Percentiles rank a stretch among this genome's conserved stretches.
phyloP scores from a whole-genome alignment of 2,113 vertebrate species.

The Pachyramphus minor region DNA sequence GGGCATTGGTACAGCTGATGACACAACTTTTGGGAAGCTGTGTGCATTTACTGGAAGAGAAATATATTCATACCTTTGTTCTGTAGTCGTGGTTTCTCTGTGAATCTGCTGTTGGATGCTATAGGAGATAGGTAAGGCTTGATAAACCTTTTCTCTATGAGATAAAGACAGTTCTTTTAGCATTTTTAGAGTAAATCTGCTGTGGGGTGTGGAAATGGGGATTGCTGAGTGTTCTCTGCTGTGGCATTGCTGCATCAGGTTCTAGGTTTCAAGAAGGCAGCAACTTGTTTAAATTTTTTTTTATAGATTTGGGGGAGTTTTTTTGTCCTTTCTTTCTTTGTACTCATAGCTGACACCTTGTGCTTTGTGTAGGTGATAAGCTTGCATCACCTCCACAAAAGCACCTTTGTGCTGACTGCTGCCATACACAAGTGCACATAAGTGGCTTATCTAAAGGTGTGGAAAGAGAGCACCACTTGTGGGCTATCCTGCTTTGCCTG shows the following conservation, averaged over 20 bases:
- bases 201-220: background rate
- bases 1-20: background rate
- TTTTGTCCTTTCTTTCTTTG: background rate
- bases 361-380: background rate
- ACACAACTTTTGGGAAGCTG: background rate
- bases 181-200: background rate
- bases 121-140: background rate
- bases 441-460: background rate
- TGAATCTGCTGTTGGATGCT: fast-evolving
- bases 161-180: background rate
- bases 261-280: background rate
- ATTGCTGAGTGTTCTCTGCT: background rate
- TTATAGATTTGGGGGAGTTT: background rate
- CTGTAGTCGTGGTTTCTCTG: background rate
- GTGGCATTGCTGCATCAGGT: fast-evolving
- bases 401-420: background rate
- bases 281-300: background rate
- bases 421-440: background rate
- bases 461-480: background rate
- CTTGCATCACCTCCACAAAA: background rate
- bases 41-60: background rate
- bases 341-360: background rate
- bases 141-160: background rate
- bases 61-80: background rate
- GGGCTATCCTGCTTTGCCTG: background rate